Evolutionary conservation across 2,797 vertebrate genomes (phyloP).

Genomic region (Siniperca obscura): DNA sequence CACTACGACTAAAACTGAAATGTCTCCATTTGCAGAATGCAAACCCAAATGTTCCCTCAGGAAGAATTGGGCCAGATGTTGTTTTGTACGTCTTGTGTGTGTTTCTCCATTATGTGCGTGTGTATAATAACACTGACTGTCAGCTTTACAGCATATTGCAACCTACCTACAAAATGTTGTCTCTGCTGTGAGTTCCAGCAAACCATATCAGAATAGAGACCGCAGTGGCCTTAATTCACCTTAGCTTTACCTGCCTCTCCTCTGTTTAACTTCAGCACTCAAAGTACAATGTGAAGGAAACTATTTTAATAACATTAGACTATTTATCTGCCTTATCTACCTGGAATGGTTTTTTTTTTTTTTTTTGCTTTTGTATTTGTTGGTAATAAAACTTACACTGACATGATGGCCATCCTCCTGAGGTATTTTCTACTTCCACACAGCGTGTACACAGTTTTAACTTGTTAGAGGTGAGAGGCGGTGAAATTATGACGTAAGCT

Average conservation of each 20-base stretch:
- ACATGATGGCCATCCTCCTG: background rate
- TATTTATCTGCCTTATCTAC: conserved; percentile 74
- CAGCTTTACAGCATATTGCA: conserved; percentile 20
- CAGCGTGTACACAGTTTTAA: background rate
- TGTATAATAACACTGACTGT: conserved; percentile 32
- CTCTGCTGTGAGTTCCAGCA: conserved; percentile 10
- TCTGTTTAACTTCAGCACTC: conserved; percentile 44
- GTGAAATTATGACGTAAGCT: background rate
- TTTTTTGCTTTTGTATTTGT: conserved; percentile 42
- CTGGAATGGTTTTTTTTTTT: conserved; percentile 38
- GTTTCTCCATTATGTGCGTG: conserved; percentile 1
- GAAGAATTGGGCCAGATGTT: conserved; percentile 1
- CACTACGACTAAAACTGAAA: background rate
- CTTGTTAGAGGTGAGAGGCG: background rate
- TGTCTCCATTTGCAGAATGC: background rate
- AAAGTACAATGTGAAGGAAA: conserved; percentile 74
- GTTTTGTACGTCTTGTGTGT: conserved; percentile 23
- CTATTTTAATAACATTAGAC: conserved; percentile 49
- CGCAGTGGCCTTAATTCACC: conserved; percentile 13
- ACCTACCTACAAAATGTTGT: background rate
- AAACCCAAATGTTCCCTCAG: background rate
- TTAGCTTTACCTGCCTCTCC: conserved; percentile 13
- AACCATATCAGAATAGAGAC: background rate
- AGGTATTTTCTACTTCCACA: background rate
- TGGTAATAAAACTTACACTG: conserved; percentile 67